Evolutionary conservation across 2,113 vertebrate species (phyloP).

Genomic region (Leptocoma aspasia): DNA sequence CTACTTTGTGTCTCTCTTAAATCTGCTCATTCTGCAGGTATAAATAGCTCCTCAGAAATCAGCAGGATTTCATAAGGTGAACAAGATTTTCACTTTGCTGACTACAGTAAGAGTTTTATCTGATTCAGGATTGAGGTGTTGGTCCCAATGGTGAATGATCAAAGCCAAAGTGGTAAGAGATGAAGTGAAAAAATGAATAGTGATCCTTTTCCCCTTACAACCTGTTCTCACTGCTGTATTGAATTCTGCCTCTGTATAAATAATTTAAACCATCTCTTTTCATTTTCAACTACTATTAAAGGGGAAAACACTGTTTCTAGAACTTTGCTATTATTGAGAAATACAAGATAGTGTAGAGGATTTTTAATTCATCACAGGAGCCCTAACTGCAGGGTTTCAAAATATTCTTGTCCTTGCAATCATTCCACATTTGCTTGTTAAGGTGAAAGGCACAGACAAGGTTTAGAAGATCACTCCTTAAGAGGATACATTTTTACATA

Average conservation of each 20-base stretch:
- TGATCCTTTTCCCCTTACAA: background rate
- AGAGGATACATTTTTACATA: background rate
- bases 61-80: background rate
- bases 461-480: background rate
- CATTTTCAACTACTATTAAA: background rate
- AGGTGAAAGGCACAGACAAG: background rate
- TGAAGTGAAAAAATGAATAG: slow-evolving; percentile 31
- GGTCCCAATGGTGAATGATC: slow-evolving; percentile 2
- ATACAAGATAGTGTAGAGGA: background rate
- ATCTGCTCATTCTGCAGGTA: background rate
- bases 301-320: background rate
- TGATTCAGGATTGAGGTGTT: background rate
- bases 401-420: background rate
- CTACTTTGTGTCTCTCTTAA: background rate
- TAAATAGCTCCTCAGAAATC: background rate
- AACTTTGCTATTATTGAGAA: slow-evolving; percentile 2
- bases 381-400: background rate
- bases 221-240: background rate
- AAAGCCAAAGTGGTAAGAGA: slow-evolving; percentile 3
- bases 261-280: background rate
- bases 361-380: background rate
- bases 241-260: background rate
- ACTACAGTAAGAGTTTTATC: slow-evolving; percentile 13
- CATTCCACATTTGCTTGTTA: background rate
- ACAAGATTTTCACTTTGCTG: slow-evolving; percentile 14